Evolutionary conservation across 2,797 vertebrate genomes (phyloP), one percentile per base, ranked within the genome.

Genomic region (Vultur gryphus): DNA sequence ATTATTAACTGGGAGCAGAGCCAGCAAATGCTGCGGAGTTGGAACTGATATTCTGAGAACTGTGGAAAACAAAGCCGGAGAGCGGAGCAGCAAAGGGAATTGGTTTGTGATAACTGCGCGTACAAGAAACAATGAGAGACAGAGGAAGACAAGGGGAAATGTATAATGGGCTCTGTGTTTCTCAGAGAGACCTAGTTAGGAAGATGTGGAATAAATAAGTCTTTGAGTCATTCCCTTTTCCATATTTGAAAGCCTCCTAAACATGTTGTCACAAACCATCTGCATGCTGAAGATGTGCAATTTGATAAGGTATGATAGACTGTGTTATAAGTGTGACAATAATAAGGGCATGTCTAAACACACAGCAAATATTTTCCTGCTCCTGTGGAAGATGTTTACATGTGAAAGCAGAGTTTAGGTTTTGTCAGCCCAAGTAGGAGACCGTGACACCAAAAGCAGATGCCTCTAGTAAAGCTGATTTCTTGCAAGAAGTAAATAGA

Each of bases 281-380:
- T 89, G 76, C 78, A 11, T 88, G 87, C 90, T 93, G 95, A 77
- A 95, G 96, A 97, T 96, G 91, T 85, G 95, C 95, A 90, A 39
- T 86, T 78, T 59, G 96, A 96, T 97, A 96, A 96, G 80, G 67
- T 69, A 11, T 28, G 87, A 81, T 67, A 52, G 95, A 55, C 5
- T 29, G 91, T 77, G 58, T 43, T 83, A 11, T 15, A 59, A 85
- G 78, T 76, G 92, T 95, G 96, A 96, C 95, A 96, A 52, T 71
- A 94, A 82, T 73, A 82, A 93, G 89, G 78, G 85, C 96, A 90
- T 87, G 95, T 95, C 94, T 92, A 83, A 98, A 96, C 96, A 97
- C 54, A 95, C 73, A 59, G 85, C 89, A 84, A 43, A 33, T 90
- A 58, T 31, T 95, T 97, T 86, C 90, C 89, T 97, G 66, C 93